Evolutionary conservation across 2,888 invertebrate species (phyloP), one percentile per base, ranked within the genome.

Genomic region (Theretra japonica): DNA sequence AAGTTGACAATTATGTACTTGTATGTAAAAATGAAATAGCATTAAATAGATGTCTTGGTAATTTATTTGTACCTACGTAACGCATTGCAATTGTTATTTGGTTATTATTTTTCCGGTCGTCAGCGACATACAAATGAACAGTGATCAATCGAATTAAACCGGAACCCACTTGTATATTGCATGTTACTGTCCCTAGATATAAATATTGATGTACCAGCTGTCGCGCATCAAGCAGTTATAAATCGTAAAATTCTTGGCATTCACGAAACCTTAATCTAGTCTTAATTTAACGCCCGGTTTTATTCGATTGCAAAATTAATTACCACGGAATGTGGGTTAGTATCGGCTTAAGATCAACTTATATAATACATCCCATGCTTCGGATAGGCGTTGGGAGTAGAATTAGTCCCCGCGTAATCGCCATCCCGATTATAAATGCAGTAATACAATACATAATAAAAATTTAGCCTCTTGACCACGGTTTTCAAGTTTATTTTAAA

Each of bases 61-160:
- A 83, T 77, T 80, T 82, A 82, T 84, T 80, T 80, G 81, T 82
- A n/a, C n/a, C n/a, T n/a, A 75, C 86, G 89, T 90, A 90, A 88
- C 86, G 85, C 83, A 80, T 28, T 70, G 72, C 59, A 72, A 72
- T 68, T 48, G 59, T 33, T 7, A 15, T 59, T 30, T 56, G 21
- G 33, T n/a, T 72, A 1, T 56, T 53, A 33, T 30, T 60, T 69
- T 48, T 4, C n/a, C n/a, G 19, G 59, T 30, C 30, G 59, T 65
- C 48, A 21, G 19, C 23, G 23, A 65, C 21, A 41, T 41, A n/a
- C 28, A 15, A 21, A 2, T 41, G 17, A 19, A 48, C 21, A 48
- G 17, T 53, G 41, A 41, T 65, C 23, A 48, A 65, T 41, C 62
- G 41, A 48, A 41, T 65, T 11, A 21, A 65, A 65, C 48, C 23